Evolutionary conservation across 2,888 invertebrate species (phyloP).

Genomic region (Chaitophorus viminalis): DNA sequence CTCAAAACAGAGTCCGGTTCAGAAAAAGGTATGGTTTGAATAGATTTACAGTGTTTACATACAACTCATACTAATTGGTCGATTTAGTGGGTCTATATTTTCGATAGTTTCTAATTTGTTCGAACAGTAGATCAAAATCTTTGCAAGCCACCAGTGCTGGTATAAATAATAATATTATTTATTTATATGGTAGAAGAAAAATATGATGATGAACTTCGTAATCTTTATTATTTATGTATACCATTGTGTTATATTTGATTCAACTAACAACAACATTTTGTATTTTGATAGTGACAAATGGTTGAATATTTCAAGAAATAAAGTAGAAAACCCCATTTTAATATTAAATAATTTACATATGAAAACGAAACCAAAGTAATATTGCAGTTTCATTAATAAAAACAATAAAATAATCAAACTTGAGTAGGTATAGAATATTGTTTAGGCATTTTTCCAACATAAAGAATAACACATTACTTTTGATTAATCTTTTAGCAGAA

Average conservation of each 20-base stretch:
- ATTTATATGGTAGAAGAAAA: background rate
- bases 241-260: background rate
- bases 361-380: no score
- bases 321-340: background rate
- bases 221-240: background rate
- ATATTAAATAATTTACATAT: no score
- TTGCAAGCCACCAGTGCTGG: background rate
- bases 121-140: background rate
- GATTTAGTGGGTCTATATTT: constrained; percentile 46
- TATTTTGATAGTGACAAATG: background rate
- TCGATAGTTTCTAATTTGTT: constrained; percentile 22
- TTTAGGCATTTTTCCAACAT: background rate
- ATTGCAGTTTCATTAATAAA: background rate
- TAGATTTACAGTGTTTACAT: constrained; percentile 34
- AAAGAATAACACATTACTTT: background rate
- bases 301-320: background rate
- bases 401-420: background rate
- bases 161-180: background rate
- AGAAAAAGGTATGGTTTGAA: constrained; percentile 20
- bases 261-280: background rate
- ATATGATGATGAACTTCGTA: background rate
- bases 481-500: background rate
- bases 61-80: constrained; percentile 45
- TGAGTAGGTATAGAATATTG: no score
- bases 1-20: background rate